Conservation (phyloP, 1,140 invertebrate species). For the Manduca sexta region DNA sequence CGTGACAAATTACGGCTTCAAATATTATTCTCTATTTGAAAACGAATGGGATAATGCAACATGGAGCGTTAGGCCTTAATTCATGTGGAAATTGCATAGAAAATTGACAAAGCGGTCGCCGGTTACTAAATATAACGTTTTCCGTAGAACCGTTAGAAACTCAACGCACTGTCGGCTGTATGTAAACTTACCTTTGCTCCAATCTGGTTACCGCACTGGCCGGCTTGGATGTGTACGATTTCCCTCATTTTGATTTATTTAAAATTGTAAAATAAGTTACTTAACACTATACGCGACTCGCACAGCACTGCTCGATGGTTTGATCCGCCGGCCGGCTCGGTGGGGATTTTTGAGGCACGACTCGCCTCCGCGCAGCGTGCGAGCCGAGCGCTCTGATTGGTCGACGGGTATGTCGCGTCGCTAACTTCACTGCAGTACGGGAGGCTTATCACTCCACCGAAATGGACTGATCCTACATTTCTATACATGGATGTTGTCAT, state of each 20-base stretch:
- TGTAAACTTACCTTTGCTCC: conserved; percentile 82
- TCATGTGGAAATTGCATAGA: too few species aligned
- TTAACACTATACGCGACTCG: conserved; percentile 61
- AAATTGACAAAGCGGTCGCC: too few species aligned
- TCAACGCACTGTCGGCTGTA: background rate
- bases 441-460: conserved; percentile 22
- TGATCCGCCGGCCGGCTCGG: conserved; percentile 29
- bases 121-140: too few species aligned
- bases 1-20: conserved; percentile 22
- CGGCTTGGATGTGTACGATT: conserved; percentile 88
- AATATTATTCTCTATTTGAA: conserved; percentile 15
- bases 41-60: conserved; percentile 26
- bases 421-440: conserved; percentile 36
- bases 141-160: too few species aligned
- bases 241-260: conserved; percentile 80
- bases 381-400: conserved; percentile 38
- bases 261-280: conserved; percentile 50
- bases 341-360: conserved; percentile 57
- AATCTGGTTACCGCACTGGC: conserved; percentile 93
- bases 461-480: conserved; percentile 32
- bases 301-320: conserved; percentile 50
- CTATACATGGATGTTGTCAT: conserved; percentile 29
- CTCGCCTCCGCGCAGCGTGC: conserved; percentile 52
- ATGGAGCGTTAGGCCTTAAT: background rate
- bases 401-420: conserved; percentile 15